Conservation (phyloP, 2,888 invertebrate genomes). For the Clusia tigrina region DNA sequence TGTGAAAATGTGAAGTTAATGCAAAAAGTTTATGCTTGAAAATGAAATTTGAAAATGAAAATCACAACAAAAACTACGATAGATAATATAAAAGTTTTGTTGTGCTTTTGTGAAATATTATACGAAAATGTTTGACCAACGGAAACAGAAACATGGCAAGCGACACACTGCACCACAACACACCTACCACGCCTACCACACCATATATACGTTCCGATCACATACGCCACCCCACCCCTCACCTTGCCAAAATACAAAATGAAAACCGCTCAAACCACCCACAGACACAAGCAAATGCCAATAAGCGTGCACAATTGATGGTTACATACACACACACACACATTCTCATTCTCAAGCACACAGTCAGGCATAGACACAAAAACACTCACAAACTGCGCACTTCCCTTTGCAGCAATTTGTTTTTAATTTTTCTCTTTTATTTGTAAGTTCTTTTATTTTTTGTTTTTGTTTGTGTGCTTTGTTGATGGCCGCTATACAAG, state of each 20-base stretch:
- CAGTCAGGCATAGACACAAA: too few species aligned
- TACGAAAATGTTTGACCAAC: slow-evolving; percentile 32
- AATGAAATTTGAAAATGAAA: slow-evolving; percentile 24
- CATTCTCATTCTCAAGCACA: background rate
- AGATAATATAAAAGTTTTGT: slow-evolving; percentile 18
- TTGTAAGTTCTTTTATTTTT: background rate
- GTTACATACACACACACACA: slow-evolving; percentile 24
- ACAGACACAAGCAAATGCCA: slow-evolving; percentile 10
- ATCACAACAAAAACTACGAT: slow-evolving; percentile 38
- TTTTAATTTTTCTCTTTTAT: too few species aligned
- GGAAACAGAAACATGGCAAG: slow-evolving; percentile 19
- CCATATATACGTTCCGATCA: too few species aligned
- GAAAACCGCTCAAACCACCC: background rate
- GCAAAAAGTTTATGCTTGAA: slow-evolving; percentile 48
- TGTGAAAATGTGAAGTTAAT: slow-evolving; percentile 55
- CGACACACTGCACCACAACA: background rate
- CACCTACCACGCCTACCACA: too few species aligned
- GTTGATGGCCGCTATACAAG: too few species aligned
- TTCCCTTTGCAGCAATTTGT: background rate
- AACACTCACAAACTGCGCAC: too few species aligned
- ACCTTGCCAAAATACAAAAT: too few species aligned
- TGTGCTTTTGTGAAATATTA: slow-evolving; percentile 29
- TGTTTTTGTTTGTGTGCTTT: background rate
- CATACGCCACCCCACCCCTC: too few species aligned
- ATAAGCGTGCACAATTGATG: background rate